Base-by-base conservation (phyloP, 2,113 vertebrate genomes). In the Nyctereutes procyonoides region DNA sequence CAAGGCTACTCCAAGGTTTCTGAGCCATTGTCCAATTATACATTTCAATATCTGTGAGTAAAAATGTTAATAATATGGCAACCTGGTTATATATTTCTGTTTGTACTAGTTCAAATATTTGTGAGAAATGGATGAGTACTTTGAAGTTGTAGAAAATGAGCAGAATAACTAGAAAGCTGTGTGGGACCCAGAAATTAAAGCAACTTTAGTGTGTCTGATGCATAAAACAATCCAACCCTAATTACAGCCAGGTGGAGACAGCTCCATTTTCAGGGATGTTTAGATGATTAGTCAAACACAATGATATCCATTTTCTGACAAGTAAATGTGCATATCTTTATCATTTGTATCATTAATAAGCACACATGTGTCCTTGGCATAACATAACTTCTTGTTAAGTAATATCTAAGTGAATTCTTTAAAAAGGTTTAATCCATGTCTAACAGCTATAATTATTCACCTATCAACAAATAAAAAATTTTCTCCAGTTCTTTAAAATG, bases 141-240 rank as follows among this genome's bases (percentile, higher is more conserved):
- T 98, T 88, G 89, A 98, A 97, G 82, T 97, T 96, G 82, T 93
- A 98, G 97, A 96, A 98, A 97, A 97, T 87, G 80, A 98, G 80
- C 92, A 97, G 90, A 97, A 98, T 90, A 98, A 97, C 62, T 87
- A 97, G 62, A 98, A 98, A 97, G 92, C 97, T 77, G 26, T 94
- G 93, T 94, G 80, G 92, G 93, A 97, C 85, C 87, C 92, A 97
- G 91, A 93, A 98, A 98, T 97, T 97, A 95, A 96, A 94, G 73
- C 97, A 98, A 97, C 38, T 43, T 89, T 11, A 92, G 10, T 95
- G 73, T 98, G 91, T 97, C 92, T 81, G 92, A 97, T 89, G 96
- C 95, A 98, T 79, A 92, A 97, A 98, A 98, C 92, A 98, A 97
- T 97, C 92, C 93, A 98, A 92, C 83, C 71, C 95, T 98, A 98